Percentiles rank a stretch among this genome's conserved stretches.
These are phyloP conservation scores for Amblyornis subalaris DNA, from an alignment of 2,113 vertebrate species.

Conservation along the genomic window DNA sequence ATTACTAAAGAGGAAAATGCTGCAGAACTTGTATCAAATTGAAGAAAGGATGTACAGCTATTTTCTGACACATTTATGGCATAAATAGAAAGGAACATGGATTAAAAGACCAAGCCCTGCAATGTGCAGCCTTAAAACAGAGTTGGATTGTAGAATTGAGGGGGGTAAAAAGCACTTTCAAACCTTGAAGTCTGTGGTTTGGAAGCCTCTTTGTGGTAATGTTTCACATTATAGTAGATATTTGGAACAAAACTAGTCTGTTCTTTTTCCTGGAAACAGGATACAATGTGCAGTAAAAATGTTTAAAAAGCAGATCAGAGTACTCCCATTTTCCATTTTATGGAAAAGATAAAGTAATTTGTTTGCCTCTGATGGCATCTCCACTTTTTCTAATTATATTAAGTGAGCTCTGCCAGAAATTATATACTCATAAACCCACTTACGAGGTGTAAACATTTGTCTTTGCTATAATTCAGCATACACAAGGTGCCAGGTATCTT, in stretches of 20 bases:
- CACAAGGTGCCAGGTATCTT: background rate
- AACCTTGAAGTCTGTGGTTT: background rate
- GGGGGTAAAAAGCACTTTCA: background rate
- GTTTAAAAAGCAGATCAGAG: background rate
- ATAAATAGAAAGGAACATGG: background rate
- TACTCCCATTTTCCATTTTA: background rate
- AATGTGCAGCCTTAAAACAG: background rate
- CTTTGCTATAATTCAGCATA: background rate
- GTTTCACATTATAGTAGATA: background rate
- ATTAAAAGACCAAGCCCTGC: background rate
- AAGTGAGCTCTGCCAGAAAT: background rate
- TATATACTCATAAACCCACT: background rate
- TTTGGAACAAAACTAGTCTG: background rate
- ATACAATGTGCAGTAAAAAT: background rate
- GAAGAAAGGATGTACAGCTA: background rate
- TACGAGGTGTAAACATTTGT: background rate
- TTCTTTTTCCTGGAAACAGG: background rate
- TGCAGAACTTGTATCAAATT: background rate
- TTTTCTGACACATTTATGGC: background rate
- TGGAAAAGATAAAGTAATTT: background rate
- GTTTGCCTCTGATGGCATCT: background rate
- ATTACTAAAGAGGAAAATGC: background rate
- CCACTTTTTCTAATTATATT: background rate
- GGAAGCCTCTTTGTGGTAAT: background rate
- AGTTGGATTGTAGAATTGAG: background rate